phyloP scores from a whole-genome alignment of 2,888 invertebrate species.

The Lypha dubia region DNA sequence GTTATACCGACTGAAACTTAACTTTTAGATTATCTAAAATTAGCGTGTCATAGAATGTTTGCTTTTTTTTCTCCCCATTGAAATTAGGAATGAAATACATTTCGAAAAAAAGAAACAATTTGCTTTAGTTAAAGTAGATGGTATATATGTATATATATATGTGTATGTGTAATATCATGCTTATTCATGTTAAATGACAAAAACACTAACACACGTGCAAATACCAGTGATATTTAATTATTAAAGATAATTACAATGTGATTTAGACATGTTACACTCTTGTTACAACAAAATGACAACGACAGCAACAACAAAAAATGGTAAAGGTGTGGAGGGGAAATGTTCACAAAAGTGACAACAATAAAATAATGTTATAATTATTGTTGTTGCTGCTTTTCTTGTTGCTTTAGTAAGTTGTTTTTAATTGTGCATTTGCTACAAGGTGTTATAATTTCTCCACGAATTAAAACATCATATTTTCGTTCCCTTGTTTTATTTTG shows the following conservation, averaged over 20 bases:
- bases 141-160: not conserved
- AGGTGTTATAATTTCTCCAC: conserved; percentile 42
- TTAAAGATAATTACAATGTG: conserved; percentile 71
- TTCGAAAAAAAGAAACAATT: not conserved
- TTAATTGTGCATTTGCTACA: conserved; percentile 66
- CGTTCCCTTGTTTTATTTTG: not conserved
- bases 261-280: conserved; percentile 68
- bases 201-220: conserved; percentile 29
- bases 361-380: conserved; percentile 37
- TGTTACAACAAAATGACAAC: conserved; percentile 51
- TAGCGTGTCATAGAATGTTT: conserved; percentile 29
- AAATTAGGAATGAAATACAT: not conserved
- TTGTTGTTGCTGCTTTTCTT: not conserved
- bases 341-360: conserved; percentile 49
- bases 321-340: too few relatives aligned
- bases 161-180: conserved; percentile 7
- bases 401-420: conserved; percentile 51
- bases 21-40: conserved; percentile 41
- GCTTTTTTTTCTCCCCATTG: not conserved
- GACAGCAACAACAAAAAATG: conserved; percentile 10
- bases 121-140: not conserved
- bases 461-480: conserved; percentile 4
- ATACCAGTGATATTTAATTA: conserved; percentile 61
- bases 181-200: conserved; percentile 41
- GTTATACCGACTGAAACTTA: not conserved